Conservation (phyloP, 1,140 invertebrate genomes). For the Zaprionus capensis region DNA sequence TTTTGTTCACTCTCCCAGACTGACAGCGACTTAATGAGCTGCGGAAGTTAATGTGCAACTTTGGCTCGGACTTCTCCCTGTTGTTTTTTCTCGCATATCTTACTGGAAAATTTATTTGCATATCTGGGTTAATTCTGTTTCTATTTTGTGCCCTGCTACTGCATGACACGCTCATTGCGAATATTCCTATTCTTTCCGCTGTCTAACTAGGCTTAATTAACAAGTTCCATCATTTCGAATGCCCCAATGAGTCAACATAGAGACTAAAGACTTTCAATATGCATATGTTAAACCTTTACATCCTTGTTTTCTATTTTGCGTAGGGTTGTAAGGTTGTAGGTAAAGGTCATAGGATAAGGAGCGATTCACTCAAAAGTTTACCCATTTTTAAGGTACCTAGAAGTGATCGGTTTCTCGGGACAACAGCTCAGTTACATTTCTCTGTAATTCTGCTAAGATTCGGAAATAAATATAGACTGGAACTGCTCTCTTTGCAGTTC, state of each 20-base stretch:
- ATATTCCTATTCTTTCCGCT: slow-evolving; percentile 14
- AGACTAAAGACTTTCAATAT: background rate
- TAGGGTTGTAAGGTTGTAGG: no score
- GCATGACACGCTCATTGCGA: slow-evolving; percentile 51
- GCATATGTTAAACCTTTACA: background rate
- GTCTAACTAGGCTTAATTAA: slow-evolving; percentile 58
- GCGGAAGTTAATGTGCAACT: slow-evolving; percentile 79
- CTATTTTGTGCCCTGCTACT: slow-evolving; percentile 38
- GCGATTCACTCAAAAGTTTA: background rate
- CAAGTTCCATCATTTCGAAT: slow-evolving; percentile 37
- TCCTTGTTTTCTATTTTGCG: background rate
- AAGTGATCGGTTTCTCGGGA: background rate
- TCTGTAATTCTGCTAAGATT: background rate
- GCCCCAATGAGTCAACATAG: background rate
- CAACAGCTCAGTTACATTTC: background rate
- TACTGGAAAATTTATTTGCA: slow-evolving; percentile 73
- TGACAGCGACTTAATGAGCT: slow-evolving; percentile 81
- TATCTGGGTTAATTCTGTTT: slow-evolving; percentile 76
- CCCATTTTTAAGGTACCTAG: no score
- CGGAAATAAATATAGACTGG: background rate
- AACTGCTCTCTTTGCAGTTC: background rate
- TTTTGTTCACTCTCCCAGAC: slow-evolving; percentile 5
- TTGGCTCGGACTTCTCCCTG: slow-evolving; percentile 44
- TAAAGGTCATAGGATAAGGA: no score
- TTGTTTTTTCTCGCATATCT: slow-evolving; percentile 40